Conservation (phyloP, 1,140 invertebrate genomes). For the Drosophila santomea region DNA sequence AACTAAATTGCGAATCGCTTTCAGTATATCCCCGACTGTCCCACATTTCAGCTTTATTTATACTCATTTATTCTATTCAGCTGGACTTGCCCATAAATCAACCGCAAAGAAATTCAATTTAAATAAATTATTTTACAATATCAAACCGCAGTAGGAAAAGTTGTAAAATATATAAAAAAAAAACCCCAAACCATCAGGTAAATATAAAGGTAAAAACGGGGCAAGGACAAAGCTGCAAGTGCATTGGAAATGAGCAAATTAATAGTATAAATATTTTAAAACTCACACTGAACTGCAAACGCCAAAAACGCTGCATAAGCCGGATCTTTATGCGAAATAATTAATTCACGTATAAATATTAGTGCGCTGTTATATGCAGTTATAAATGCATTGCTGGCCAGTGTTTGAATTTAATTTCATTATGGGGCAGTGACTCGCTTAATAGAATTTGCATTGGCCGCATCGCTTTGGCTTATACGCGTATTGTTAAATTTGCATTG, state of each 20-base stretch:
- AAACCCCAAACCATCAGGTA: slow-evolving; percentile 23
- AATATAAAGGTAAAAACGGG: slow-evolving; percentile 14
- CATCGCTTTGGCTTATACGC: slow-evolving; percentile 5
- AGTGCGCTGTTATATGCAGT: slow-evolving; percentile 21
- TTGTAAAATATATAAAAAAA: neutral
- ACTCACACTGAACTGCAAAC: slow-evolving; percentile 37
- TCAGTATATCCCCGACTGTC: slow-evolving; percentile 5
- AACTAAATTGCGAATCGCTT: slow-evolving; percentile 24
- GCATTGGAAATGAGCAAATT: slow-evolving; percentile 42
- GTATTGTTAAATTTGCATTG: slow-evolving; percentile 15
- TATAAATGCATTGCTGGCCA: slow-evolving; percentile 22
- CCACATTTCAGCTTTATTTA: slow-evolving; percentile 28
- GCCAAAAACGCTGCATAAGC: slow-evolving; percentile 20
- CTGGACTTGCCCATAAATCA: slow-evolving; percentile 40
- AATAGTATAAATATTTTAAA: slow-evolving; percentile 68
- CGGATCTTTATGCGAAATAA: slow-evolving; percentile 52
- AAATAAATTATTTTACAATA: slow-evolving; percentile 64
- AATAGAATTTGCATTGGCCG: slow-evolving; percentile 48
- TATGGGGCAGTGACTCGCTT: slow-evolving; percentile 34
- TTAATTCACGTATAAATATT: slow-evolving; percentile 64
- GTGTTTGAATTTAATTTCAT: slow-evolving; percentile 51
- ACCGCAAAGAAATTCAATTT: slow-evolving; percentile 61
- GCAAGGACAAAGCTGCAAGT: slow-evolving; percentile 1
- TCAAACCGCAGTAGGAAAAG: slow-evolving; percentile 22
- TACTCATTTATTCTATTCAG: slow-evolving; percentile 21